A percentile compares a stretch with the other conserved stretches of the same genome.
phyloP scores from a whole-genome alignment of 2,797 vertebrate species.

The Parambassis ranga region DNA sequence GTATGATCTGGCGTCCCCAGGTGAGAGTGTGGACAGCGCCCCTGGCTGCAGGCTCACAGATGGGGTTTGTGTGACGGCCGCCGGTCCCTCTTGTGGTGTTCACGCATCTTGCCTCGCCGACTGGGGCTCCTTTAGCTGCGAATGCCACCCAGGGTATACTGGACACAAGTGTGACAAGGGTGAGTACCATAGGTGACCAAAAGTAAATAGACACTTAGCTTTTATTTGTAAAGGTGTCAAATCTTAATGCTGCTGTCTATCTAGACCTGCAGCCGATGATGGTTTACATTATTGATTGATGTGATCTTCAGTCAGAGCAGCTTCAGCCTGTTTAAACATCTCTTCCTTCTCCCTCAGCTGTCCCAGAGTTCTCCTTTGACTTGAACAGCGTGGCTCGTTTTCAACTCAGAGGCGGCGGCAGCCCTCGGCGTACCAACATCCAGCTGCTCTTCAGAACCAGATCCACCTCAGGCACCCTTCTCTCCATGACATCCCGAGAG shows the following conservation, averaged over 20 bases:
- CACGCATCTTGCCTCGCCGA: slow-evolving; percentile 84
- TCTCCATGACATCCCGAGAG: slow-evolving; percentile 81
- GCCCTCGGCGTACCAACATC: slow-evolving; percentile 71
- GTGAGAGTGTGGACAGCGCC: slow-evolving; percentile 83
- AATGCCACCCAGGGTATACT: slow-evolving; percentile 84
- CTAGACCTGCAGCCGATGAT: too few relatives aligned
- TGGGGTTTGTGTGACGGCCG: slow-evolving; percentile 78
- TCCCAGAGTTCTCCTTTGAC: slow-evolving; percentile 88
- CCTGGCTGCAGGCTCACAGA: slow-evolving; percentile 84
- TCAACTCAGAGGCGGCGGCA: slow-evolving; percentile 76
- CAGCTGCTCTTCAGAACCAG: slow-evolving; percentile 87
- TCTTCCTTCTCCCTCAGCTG: slow-evolving; percentile 60
- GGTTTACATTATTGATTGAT: too few relatives aligned
- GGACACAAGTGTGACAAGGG: slow-evolving; percentile 86
- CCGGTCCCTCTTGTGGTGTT: slow-evolving; percentile 81
- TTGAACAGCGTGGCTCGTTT: slow-evolving; percentile 80
- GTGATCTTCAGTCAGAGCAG: too few relatives aligned
- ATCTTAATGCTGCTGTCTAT: too few relatives aligned
- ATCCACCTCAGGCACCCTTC: slow-evolving; percentile 74
- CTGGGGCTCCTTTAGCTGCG: slow-evolving; percentile 87
- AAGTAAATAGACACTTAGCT: too few relatives aligned
- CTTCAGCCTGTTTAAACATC: background rate
- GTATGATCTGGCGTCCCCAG: slow-evolving; percentile 85
- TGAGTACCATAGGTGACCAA: too few relatives aligned
- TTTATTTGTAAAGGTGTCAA: too few relatives aligned